Evolutionary conservation across 92 coral and sea anemone species (phyloP), one percentile per base, ranked within the genome.

Genomic region (Metridium senile): DNA sequence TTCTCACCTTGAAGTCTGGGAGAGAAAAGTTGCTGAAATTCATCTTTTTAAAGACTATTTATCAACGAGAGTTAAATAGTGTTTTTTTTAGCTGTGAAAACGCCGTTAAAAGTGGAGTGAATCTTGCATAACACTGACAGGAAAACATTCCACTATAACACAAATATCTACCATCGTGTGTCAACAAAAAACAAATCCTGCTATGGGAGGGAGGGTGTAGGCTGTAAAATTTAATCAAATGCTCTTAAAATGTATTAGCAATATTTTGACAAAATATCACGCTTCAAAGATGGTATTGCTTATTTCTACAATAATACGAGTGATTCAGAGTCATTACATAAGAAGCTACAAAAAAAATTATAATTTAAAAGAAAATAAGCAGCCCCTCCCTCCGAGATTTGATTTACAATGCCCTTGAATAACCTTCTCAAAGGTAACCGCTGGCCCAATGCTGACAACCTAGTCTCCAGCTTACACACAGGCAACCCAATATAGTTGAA

Each of bases 21-120:
- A 63, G 8, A 10, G 69, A 63, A 59, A 10, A 59, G 27, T 28
- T 63, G 69, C 69, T 63, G 0, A 63, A 63, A 31, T 63, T 63
- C 69, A 63, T 63, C n/a, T 63, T 28, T 28, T 13, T 21, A 9
- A 1, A 11, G 69, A 2, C 17, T 1, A 63, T 4, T 63, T 63
- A 28, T 63, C 25, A 30, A 63, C 17, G 6, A 28, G 19, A 22
- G 6, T 39, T 39, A 4, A 13, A 39, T 39, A 9, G 61, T 39
- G 8, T 39, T 6, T 39, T 39, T 6, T 39, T 39, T 39, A 13
- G 49, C 13, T 39, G 6, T 4, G 13, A 39, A 4, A 39, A 39
- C 49, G 6, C 6, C 6, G 13, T 6, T 39, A 6, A 4, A 39
- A 39, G 49, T 39, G 49, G 8, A 4, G 49, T 39, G 13, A 39